Evolutionary conservation across 2,888 invertebrate species (phyloP).

Genomic region (Leptopterna dolabrata): DNA sequence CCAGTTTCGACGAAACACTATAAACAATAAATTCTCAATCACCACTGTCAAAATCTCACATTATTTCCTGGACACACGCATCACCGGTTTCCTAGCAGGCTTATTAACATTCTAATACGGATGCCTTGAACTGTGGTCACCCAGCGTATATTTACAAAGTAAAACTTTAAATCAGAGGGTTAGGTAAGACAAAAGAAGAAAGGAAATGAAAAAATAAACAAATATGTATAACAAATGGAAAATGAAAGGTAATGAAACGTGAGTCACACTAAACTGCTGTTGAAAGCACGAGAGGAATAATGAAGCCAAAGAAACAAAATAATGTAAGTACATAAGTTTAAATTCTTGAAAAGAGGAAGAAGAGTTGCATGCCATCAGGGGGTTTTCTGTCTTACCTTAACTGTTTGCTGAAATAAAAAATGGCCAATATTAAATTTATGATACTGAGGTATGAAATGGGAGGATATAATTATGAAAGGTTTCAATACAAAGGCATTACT

Average conservation of each 20-base stretch:
- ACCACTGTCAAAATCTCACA: too few species aligned
- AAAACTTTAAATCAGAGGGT: background rate
- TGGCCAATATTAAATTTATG: background rate
- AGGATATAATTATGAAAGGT: too few species aligned
- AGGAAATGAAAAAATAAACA: too few species aligned
- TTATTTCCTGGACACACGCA: too few species aligned
- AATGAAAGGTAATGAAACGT: background rate
- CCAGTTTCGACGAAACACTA: too few species aligned
- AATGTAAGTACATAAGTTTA: too few species aligned
- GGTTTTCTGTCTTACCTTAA: background rate
- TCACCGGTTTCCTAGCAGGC: too few species aligned
- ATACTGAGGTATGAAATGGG: background rate
- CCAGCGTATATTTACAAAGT: background rate
- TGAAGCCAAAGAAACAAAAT: background rate
- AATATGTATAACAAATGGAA: background rate
- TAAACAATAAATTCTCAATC: too few species aligned
- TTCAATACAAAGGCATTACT: too few species aligned
- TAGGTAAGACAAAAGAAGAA: background rate
- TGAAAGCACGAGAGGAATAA: background rate
- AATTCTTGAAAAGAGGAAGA: too few species aligned
- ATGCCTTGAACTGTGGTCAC: too few species aligned
- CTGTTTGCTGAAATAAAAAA: slow-evolving; percentile 18
- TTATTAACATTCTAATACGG: too few species aligned
- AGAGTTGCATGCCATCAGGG: background rate
- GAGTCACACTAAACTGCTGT: background rate